Percentiles rank a stretch among this genome's conserved stretches.
Evolutionary conservation across 2,113 vertebrate species (phyloP).

Genomic region (Ancistrus triradiatus): DNA sequence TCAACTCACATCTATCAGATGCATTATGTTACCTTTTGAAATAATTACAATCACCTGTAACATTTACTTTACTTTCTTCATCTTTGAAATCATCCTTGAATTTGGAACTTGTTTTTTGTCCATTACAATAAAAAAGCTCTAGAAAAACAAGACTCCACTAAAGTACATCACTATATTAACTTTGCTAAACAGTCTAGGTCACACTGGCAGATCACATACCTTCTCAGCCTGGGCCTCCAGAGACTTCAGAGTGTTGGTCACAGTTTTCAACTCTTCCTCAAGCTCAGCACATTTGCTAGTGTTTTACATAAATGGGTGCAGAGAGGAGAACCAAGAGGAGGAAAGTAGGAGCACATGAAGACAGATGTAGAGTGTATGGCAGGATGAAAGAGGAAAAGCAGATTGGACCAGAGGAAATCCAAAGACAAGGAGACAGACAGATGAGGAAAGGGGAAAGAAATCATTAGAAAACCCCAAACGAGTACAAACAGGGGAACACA

Average conservation of each 20-base stretch:
- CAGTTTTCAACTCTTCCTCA: conserved; percentile 99
- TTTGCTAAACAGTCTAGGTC: conserved; percentile 16
- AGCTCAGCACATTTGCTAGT: conserved; percentile 99
- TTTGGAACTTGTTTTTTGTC: too few species aligned
- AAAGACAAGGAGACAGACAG: neutral
- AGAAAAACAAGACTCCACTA: too few species aligned
- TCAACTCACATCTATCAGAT: too few species aligned
- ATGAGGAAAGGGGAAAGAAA: conserved; percentile 45
- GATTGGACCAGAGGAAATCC: neutral
- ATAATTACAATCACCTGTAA: too few species aligned
- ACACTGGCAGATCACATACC: conserved; percentile 74
- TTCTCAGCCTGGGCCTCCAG: conserved; percentile 99
- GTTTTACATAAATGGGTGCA: conserved; percentile 75
- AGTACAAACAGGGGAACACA: conserved; percentile 63
- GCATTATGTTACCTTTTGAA: too few species aligned
- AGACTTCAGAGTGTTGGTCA: conserved; percentile 99
- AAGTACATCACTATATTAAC: too few species aligned
- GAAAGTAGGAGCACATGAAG: conserved; percentile 15
- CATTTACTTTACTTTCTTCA: too few species aligned
- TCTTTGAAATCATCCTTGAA: too few species aligned
- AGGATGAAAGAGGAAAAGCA: conserved; percentile 12
- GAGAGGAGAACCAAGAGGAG: conserved; percentile 45
- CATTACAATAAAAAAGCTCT: too few species aligned
- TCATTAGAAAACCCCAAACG: conserved; percentile 49
- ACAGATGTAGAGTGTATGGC: conserved; percentile 6